These are phyloP conservation scores for Apomyelois bistriatella DNA, from an alignment of 2,888 invertebrate genomes.

Conservation along the genomic window DNA sequence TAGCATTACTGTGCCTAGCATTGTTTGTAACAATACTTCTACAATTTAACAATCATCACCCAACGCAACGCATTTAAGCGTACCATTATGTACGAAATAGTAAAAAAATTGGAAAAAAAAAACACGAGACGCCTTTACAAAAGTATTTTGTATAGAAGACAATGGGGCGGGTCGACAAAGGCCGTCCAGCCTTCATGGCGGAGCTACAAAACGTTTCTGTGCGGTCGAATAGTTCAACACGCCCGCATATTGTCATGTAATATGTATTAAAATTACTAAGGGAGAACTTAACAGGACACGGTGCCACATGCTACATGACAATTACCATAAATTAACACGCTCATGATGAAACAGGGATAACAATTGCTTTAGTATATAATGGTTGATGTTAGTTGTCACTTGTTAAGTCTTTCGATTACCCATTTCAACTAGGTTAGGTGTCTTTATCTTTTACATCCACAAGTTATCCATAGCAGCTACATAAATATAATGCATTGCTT, in stretches of 20 bases:
- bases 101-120: constrained; percentile 35
- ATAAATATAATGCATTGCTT: too few species aligned
- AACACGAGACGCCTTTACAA: constrained; percentile 44
- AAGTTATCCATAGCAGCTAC: too few species aligned
- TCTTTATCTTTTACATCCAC: too few species aligned
- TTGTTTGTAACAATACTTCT: constrained; percentile 25
- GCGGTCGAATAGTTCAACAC: constrained; percentile 64
- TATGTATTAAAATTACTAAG: constrained; percentile 16
- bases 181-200: constrained; percentile 54
- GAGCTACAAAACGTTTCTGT: constrained; percentile 63
- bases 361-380: not conserved
- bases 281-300: constrained; percentile 25
- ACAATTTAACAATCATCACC: constrained; percentile 24
- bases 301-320: constrained; percentile 8
- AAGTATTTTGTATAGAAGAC: constrained; percentile 62
- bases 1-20: not conserved
- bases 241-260: constrained; percentile 46
- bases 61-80: constrained; percentile 30
- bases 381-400: too few species aligned
- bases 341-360: not conserved
- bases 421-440: too few species aligned
- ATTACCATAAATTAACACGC: constrained; percentile 3
- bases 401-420: too few species aligned
- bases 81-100: constrained; percentile 36
- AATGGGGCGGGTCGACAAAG: constrained; percentile 64